Base-by-base conservation (phyloP, 2,888 invertebrate genomes). In the Caenorhabditis plicata region DNA sequence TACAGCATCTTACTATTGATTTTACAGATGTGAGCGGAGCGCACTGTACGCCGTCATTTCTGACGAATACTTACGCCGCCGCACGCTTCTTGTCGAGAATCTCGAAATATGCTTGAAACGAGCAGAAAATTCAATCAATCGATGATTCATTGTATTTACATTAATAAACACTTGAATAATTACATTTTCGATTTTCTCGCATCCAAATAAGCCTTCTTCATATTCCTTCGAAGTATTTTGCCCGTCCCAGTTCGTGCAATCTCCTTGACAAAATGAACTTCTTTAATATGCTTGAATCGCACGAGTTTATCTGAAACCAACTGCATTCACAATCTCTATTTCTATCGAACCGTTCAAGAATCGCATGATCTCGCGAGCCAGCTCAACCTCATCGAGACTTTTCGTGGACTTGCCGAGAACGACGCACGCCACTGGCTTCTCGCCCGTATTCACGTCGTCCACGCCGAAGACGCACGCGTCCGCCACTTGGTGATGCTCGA, bases 371-470 rank as follows among this genome's bases (percentile, higher is more conserved):
- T 48, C 43, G 19, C 44, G 47, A 25, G 51, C 47, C 9, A 43
- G 47, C n/a, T 51, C 51, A 19, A 29, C 11, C 26, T 46, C 43
- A 23, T n/a, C 36, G n/a, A 26, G 38, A 27, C 38, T 51, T 57
- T 4, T 25, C 15, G 3, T 46, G 38, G 13, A 66, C 62, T 3
- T 56, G 1, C n/a, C n/a, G n/a, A 46, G 41, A n/a, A 67, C 67
- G 3, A 67, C 60, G 31, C 48, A 53, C 3, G 67, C 67, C 20
- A 64, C 43, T 1, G 62, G 91, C 9, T 87, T 85, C 82, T 91
- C 90, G 4, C 91, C 91, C 29, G 84, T 84, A 9, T 82, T 81
- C 0, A 85, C 82, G 82, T 70, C 65, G 15, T 56, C 57, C 0
- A 70, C 51, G 15, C 71, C 71, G 19, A 68, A 53, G 0, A 71